A percentile compares a stretch with the other conserved stretches of the same genome.
phyloP scores from a whole-genome alignment of 2,888 invertebrate genomes.

The Acanthoscelides obtectus region DNA sequence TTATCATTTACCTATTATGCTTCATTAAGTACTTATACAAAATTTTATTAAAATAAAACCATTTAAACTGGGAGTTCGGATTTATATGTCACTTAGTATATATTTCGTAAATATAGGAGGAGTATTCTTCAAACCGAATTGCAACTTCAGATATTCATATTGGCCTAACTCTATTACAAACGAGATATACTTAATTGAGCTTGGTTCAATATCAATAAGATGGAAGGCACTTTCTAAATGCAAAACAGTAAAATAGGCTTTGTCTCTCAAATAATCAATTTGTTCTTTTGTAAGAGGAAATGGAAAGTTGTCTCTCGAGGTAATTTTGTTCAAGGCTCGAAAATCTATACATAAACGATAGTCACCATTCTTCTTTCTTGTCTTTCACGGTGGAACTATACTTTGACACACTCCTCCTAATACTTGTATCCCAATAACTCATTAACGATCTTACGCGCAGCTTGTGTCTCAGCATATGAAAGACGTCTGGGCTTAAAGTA shows the following conservation, averaged over 20 bases:
- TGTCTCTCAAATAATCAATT: slow-evolving; percentile 26
- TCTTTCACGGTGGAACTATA: background rate
- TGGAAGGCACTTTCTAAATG: slow-evolving; percentile 34
- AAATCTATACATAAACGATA: slow-evolving; percentile 1
- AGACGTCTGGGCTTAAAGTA: background rate
- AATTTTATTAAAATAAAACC: no score
- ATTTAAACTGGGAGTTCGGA: no score
- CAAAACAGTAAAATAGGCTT: slow-evolving; percentile 28
- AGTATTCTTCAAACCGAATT: slow-evolving; percentile 30
- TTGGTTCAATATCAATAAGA: slow-evolving; percentile 27
- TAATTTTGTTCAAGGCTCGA: background rate
- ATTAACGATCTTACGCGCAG: background rate
- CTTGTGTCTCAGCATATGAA: slow-evolving; percentile 1
- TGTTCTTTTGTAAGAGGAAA: background rate
- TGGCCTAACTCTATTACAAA: slow-evolving; percentile 33
- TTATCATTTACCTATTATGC: no score
- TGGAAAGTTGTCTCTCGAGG: background rate
- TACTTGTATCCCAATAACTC: background rate
- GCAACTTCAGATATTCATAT: slow-evolving; percentile 33
- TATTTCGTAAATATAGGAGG: slow-evolving; percentile 10
- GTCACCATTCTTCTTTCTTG: background rate
- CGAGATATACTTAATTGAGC: slow-evolving; percentile 30
- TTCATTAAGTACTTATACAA: no score
- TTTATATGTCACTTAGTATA: no score
- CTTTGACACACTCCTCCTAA: background rate